phyloP scores from a whole-genome alignment of 2,113 vertebrate genomes.

The Azemiops feae region DNA sequence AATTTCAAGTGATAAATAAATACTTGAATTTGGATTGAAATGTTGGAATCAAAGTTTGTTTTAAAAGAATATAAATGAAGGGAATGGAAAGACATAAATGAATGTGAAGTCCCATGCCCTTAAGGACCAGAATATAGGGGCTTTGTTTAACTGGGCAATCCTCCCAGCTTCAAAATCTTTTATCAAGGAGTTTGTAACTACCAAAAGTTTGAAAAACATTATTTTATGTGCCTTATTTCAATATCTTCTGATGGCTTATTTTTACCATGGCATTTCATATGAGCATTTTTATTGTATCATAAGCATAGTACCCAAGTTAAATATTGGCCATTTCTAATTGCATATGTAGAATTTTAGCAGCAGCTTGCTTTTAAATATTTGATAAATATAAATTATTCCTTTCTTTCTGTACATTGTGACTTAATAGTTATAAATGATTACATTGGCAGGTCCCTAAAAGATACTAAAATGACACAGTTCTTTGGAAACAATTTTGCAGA shows the following conservation, averaged over 20 bases:
- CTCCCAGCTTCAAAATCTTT: not conserved
- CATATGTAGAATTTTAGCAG: not conserved
- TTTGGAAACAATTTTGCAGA: constrained; percentile 96
- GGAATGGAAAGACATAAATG: not conserved
- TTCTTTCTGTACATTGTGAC: not conserved
- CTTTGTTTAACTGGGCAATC: not conserved
- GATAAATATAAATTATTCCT: not conserved
- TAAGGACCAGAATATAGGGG: not conserved
- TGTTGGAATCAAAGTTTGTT: not conserved
- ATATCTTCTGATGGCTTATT: not conserved
- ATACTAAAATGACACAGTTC: constrained; percentile 94
- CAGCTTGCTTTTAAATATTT: not conserved
- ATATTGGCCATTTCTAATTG: not conserved
- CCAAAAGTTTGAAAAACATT: not conserved
- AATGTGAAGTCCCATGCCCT: not conserved
- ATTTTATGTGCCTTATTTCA: not conserved
- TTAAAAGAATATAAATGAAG: not conserved
- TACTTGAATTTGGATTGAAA: not conserved
- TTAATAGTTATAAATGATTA: not conserved
- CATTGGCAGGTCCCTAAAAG: constrained; percentile 83
- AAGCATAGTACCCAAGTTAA: not conserved
- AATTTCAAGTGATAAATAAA: not conserved
- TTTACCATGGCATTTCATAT: not conserved
- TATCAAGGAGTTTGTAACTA: not conserved
- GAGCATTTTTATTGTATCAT: not conserved